Evolutionary conservation across 53 echinoderm and acorn worm genomes (phyloP), one percentile per base, ranked within the genome.

Genomic region (Paelopatides confundens): DNA sequence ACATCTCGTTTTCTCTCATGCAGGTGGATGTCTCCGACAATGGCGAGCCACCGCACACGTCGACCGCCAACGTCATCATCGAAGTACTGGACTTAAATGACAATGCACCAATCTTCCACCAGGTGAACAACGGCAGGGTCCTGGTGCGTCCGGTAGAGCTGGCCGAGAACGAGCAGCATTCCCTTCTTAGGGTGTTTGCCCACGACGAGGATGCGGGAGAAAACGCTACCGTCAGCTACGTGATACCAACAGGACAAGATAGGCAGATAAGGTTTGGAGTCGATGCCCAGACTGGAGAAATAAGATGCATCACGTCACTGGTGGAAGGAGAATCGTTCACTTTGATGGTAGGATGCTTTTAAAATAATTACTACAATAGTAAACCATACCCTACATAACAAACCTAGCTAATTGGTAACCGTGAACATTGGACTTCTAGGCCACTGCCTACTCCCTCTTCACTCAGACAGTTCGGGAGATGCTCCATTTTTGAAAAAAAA

Each of bases 11-110:
- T 58, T 58, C 5, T 11, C 62, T 12, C 86, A 46, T 31, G 35
- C 90, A 98, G 98, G 92, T 98, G 31, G 87, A 88, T 21, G 84
- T 98, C 18, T 66, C 92, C 28, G 98, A 98, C 92, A 98, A 95
- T 65, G 98, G 98, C 1, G 70, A 64, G 18, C 98, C 98, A 14
- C 47, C 90, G 1, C 89, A 78, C 69, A 92, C 84, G 15, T 92
- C 95, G 29, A 81, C 82, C 12, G 94, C 95, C 46, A 90, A 92
- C 66, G 98, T 98, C 14, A 81, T 92, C 65, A 50, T 98, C 48
- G 87, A 88, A 37, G 51, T 98, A 26, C 69, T 76, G 24, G 98
- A 98, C 31, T 92, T 88, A 71, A 98, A 98, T 32, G 98, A 98
- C 92, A 95, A 98, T n/a, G 87, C 77, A 2, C 98, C 98, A 33